Evolutionary conservation across 2,113 vertebrate species (phyloP).

Genomic region (Callopanchax toddi): DNA sequence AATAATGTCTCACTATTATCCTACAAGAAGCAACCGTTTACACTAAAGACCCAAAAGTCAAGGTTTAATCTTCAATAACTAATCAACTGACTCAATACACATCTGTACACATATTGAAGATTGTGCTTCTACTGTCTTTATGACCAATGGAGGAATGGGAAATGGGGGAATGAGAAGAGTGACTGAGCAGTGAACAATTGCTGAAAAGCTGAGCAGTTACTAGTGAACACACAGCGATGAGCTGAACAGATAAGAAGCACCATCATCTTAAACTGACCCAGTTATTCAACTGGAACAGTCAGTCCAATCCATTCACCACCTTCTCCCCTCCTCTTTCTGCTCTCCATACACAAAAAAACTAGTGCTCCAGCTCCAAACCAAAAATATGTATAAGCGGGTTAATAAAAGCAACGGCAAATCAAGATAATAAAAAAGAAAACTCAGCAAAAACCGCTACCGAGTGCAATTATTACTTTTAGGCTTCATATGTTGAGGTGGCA

Average conservation of each 20-base stretch:
- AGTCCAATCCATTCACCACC: too few relatives aligned
- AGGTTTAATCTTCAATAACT: background rate
- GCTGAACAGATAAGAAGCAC: constrained; percentile 60
- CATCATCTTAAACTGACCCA: constrained; percentile 73
- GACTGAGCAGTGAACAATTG: constrained; percentile 19
- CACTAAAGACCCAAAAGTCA: constrained; percentile 19
- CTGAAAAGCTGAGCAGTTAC: constrained; percentile 53
- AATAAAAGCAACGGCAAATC: too few relatives aligned
- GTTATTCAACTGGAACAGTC: constrained; percentile 71
- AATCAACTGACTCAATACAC: background rate
- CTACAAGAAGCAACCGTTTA: constrained; percentile 32
- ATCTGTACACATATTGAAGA: background rate
- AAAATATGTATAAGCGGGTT: too few relatives aligned
- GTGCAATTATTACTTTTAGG: background rate
- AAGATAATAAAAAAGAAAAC: too few relatives aligned
- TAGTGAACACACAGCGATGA: constrained; percentile 40
- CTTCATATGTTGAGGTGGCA: constrained; percentile 21
- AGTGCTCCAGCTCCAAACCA: too few relatives aligned
- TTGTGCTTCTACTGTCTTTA: background rate
- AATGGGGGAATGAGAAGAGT: background rate
- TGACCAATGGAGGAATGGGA: background rate
- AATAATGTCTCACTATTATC: constrained; percentile 15
- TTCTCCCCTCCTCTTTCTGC: too few relatives aligned
- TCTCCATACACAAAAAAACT: too few relatives aligned
- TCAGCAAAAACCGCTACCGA: too few relatives aligned